These are phyloP conservation scores for Geotrypetes seraphini DNA, from an alignment of 2,797 vertebrate genomes.

Conservation along the genomic window DNA sequence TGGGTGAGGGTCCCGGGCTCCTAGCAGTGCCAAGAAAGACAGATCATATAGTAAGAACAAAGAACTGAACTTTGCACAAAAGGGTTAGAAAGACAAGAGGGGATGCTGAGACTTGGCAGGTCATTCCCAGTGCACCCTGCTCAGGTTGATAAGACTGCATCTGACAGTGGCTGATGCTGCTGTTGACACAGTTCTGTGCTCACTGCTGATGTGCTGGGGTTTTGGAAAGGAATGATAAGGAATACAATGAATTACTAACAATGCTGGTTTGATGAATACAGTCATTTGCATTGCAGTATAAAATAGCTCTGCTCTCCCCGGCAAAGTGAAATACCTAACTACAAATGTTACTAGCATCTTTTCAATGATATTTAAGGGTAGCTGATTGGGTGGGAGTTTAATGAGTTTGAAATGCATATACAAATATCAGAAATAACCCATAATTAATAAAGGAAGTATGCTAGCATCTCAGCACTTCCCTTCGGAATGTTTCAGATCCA, in stretches of 20 bases:
- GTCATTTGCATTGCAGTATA: constrained; percentile 52
- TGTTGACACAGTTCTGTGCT: constrained; percentile 40
- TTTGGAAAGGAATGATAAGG: constrained; percentile 65
- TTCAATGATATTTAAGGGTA: constrained; percentile 27
- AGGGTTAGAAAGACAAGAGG: constrained; percentile 27
- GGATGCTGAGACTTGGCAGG: constrained; percentile 54
- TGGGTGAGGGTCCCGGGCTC: constrained; percentile 18
- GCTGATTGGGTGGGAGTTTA: not conserved
- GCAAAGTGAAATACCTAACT: constrained; percentile 16
- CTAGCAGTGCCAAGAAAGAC: constrained; percentile 17
- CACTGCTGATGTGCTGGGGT: constrained; percentile 18
- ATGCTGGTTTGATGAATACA: constrained; percentile 52
- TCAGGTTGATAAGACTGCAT: constrained; percentile 65
- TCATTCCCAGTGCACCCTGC: constrained; percentile 55
- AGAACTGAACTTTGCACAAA: constrained; percentile 37
- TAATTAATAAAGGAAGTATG: too few relatives aligned
- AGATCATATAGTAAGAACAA: constrained; percentile 43
- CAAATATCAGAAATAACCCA: too few relatives aligned
- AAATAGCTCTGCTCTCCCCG: constrained; percentile 46
- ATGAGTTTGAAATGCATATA: constrained; percentile 5
- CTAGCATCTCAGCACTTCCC: too few relatives aligned
- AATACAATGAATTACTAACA: constrained; percentile 62
- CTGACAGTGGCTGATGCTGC: constrained; percentile 57
- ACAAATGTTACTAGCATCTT: constrained; percentile 24
- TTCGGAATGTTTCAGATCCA: too few relatives aligned